Evolutionary conservation across 2,113 vertebrate genomes (phyloP).

Genomic region (Menura novaehollandiae): DNA sequence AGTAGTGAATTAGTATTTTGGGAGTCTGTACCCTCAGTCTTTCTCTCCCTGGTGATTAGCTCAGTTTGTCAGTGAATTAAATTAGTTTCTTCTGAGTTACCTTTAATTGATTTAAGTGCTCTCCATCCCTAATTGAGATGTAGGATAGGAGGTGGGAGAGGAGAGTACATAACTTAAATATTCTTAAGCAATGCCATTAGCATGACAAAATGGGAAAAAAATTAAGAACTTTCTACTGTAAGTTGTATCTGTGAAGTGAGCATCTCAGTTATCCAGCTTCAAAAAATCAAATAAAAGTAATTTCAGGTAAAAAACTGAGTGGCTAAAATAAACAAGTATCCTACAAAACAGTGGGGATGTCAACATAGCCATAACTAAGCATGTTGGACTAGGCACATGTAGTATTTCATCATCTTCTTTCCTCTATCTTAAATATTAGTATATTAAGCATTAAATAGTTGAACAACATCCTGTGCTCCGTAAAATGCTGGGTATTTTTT

Average conservation of each 20-base stretch:
- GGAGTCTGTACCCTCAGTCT: not conserved
- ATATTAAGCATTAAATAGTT: not conserved
- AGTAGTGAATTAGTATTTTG: not conserved
- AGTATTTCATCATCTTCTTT: not conserved
- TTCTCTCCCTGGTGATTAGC: not conserved
- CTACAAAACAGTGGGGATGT: not conserved
- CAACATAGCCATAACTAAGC: not conserved
- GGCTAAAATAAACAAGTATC: not conserved
- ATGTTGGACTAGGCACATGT: not conserved
- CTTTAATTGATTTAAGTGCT: not conserved
- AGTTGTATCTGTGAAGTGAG: not conserved
- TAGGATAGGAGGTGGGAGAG: not conserved
- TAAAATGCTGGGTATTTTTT: not conserved
- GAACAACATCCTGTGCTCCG: not conserved
- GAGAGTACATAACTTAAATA: not conserved
- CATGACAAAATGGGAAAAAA: not conserved
- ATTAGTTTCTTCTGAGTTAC: not conserved
- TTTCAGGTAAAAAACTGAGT: not conserved
- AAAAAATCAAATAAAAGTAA: not conserved
- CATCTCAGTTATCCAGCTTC: not conserved
- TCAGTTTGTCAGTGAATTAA: constrained; percentile 7
- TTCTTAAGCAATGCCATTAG: not conserved
- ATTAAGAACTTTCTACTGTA: not conserved
- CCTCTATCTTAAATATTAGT: not conserved
- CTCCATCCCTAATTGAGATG: not conserved